phyloP scores from a whole-genome alignment of 1,140 invertebrate species.

The Psilanteris sp. region DNA sequence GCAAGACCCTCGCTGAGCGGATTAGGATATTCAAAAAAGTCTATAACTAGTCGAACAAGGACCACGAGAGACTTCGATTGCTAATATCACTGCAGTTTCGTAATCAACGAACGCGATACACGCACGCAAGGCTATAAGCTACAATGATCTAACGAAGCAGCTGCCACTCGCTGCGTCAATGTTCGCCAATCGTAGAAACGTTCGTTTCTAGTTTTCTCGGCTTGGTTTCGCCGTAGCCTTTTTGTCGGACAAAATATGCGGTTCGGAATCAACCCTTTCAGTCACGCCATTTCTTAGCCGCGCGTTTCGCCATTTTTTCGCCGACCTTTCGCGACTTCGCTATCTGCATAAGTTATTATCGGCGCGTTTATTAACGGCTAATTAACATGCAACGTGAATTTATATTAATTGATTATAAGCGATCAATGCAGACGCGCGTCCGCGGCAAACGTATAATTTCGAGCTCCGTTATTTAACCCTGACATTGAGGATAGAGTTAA shows the following conservation, averaged over 20 bases:
- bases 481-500: constrained; percentile 57
- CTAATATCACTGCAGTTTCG: constrained; percentile 59
- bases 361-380: constrained; percentile 45
- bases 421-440: constrained; percentile 55
- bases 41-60: constrained; percentile 47
- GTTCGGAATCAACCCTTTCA: constrained; percentile 29
- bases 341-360: constrained; percentile 32
- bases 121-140: constrained; percentile 57
- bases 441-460: constrained; percentile 63
- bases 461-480: constrained; percentile 42
- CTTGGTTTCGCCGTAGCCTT: constrained; percentile 18
- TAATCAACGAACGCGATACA: constrained; percentile 53
- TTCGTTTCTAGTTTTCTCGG: constrained; percentile 37
- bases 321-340: constrained; percentile 12
- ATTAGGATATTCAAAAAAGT: constrained; percentile 62
- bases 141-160: constrained; percentile 59
- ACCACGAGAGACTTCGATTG: constrained; percentile 49
- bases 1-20: constrained; percentile 53
- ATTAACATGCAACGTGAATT: constrained; percentile 54
- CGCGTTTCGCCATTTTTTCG: constrained; percentile 16
- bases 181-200: constrained; percentile 47
- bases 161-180: constrained; percentile 44
- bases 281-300: constrained; percentile 28
- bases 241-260: constrained; percentile 42
- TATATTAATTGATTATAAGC: constrained; percentile 62